phyloP scores from a whole-genome alignment of 1,140 invertebrate species.

The Psilanteris sp. region DNA sequence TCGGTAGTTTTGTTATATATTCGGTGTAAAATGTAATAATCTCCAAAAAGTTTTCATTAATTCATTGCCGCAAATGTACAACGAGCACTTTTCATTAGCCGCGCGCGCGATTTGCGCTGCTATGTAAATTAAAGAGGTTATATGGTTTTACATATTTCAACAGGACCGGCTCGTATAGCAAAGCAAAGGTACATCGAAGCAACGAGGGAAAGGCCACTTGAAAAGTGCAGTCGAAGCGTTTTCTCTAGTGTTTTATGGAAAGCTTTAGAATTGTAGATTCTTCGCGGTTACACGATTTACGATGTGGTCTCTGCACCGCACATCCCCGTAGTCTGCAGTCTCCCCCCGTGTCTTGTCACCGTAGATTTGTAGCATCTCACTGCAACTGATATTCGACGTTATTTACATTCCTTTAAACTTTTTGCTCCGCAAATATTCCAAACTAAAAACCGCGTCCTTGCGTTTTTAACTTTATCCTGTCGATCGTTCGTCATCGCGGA shows the following conservation, averaged over 20 bases:
- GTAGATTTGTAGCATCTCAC: slow-evolving; percentile 57
- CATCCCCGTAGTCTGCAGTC: slow-evolving; percentile 9
- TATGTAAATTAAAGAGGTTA: slow-evolving; percentile 80
- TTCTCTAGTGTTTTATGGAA: slow-evolving; percentile 79
- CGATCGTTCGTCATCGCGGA: slow-evolving; percentile 4
- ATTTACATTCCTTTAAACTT: slow-evolving; percentile 71
- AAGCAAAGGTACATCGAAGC: slow-evolving; percentile 43
- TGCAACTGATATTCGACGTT: slow-evolving; percentile 67
- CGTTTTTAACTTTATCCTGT: no score
- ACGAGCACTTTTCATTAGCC: slow-evolving; percentile 74
- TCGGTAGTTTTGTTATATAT: no score
- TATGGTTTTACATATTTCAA: slow-evolving; percentile 80
- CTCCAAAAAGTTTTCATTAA: slow-evolving; percentile 18
- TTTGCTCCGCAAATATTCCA: slow-evolving; percentile 20
- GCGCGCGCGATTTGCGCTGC: slow-evolving; percentile 53
- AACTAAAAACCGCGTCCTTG: not conserved
- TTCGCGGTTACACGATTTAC: slow-evolving; percentile 68
- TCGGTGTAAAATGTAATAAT: no score
- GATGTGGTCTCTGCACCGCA: slow-evolving; percentile 41
- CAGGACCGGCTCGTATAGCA: slow-evolving; percentile 63
- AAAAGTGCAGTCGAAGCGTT: slow-evolving; percentile 78
- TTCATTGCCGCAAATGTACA: slow-evolving; percentile 18
- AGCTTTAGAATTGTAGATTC: slow-evolving; percentile 81
- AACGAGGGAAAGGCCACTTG: slow-evolving; percentile 66
- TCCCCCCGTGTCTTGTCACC: slow-evolving; percentile 40